A percentile compares a stretch with the other conserved stretches of the same genome.
Conservation (phyloP, 2,888 invertebrate genomes). For the Branchinecta sandiegonensis region DNA sequence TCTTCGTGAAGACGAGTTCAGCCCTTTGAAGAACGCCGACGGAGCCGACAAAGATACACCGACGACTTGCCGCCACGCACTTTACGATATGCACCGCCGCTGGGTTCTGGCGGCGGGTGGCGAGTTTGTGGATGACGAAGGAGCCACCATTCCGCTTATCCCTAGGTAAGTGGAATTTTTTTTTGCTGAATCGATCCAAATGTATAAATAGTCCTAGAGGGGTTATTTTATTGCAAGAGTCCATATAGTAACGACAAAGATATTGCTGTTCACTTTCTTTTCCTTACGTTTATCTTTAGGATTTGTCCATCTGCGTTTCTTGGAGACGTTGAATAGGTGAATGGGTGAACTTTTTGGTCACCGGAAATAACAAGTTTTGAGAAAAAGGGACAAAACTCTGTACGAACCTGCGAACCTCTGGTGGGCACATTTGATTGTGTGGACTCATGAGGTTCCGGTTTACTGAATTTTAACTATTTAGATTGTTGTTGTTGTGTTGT, state of each 20-base stretch:
- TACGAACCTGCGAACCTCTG: too few relatives aligned
- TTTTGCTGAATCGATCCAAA: too few relatives aligned
- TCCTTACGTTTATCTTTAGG: not conserved
- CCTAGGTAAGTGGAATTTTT: constrained; percentile 30
- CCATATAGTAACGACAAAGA: too few relatives aligned
- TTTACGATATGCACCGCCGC: constrained; percentile 58
- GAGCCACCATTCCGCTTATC: constrained; percentile 35
- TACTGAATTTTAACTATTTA: too few relatives aligned
- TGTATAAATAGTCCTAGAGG: too few relatives aligned
- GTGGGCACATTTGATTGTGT: too few relatives aligned
- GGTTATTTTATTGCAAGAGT: too few relatives aligned
- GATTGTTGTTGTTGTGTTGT: too few relatives aligned
- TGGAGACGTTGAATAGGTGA: not conserved
- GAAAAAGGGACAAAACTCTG: too few relatives aligned
- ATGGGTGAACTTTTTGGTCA: not conserved
- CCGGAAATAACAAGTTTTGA: too few relatives aligned
- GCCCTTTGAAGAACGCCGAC: constrained; percentile 89
- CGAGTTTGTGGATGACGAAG: constrained; percentile 40
- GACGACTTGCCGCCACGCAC: constrained; percentile 61
- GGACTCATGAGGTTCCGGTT: too few relatives aligned
- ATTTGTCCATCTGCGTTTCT: not conserved
- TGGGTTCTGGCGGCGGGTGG: constrained; percentile 73
- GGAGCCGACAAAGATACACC: constrained; percentile 77
- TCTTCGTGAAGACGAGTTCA: constrained; percentile 80
- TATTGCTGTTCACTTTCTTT: not conserved